A percentile compares a stretch with the other conserved stretches of the same genome.
Evolutionary conservation across 53 echinoderm and acorn worm genomes (phyloP).

Genomic region (Holothuria scabra): DNA sequence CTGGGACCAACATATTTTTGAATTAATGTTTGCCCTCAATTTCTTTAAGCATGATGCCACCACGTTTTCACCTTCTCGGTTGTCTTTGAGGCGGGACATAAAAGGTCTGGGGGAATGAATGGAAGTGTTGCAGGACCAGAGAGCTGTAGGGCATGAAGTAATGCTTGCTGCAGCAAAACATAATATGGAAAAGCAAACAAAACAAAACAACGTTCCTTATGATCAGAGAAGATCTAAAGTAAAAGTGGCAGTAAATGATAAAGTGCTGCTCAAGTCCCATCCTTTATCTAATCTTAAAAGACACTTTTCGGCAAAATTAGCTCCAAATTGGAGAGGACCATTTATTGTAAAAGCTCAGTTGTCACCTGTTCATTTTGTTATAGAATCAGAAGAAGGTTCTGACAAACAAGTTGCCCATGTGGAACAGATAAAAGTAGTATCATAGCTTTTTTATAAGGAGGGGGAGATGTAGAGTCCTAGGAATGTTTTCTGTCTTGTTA

Average conservation of each 20-base stretch:
- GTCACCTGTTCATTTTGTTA: no score
- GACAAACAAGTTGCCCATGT: slow-evolving; percentile 21
- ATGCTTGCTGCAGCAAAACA: no score
- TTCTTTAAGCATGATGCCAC: no score
- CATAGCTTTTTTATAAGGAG: not conserved
- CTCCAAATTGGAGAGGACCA: slow-evolving; percentile 53
- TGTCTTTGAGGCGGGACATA: slow-evolving; percentile 38
- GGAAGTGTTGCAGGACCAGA: not conserved
- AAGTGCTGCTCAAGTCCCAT: slow-evolving; percentile 44
- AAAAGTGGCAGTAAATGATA: not conserved
- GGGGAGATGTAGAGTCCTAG: not conserved
- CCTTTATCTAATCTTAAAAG: slow-evolving; percentile 48
- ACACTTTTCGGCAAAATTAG: slow-evolving; percentile 58
- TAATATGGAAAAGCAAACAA: not conserved
- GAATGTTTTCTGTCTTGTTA: not conserved
- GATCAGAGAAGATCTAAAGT: slow-evolving; percentile 23
- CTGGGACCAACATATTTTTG: slow-evolving; percentile 58
- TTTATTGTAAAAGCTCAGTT: not conserved
- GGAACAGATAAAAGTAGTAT: slow-evolving; percentile 21
- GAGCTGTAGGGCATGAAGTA: not conserved
- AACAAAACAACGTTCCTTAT: not conserved
- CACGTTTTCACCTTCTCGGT: slow-evolving; percentile 34
- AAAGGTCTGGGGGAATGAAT: slow-evolving; percentile 31
- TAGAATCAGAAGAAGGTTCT: no score
- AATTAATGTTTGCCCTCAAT: slow-evolving; percentile 58